Evolutionary conservation across 2,113 vertebrate species (phyloP), one percentile per base, ranked within the genome.

Genomic region (Bombycilla garrulus): DNA sequence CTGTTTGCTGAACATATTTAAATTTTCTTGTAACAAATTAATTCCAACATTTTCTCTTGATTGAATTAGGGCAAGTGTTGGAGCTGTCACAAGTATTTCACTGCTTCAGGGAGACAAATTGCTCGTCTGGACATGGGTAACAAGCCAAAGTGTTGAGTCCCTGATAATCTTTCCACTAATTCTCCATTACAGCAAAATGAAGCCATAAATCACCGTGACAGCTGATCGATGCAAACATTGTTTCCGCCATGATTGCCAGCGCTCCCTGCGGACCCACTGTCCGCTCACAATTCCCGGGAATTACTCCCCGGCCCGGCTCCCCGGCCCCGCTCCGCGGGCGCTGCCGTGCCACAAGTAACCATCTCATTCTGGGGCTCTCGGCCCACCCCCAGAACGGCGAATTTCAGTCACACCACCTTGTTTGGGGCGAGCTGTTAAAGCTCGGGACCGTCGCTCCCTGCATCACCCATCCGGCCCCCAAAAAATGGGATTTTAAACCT

Each of bases 161-260:
- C 99, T 99, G 99, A 99, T 99, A 99, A 99, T 99, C 99, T 99
- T 99, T 98, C 99, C 99, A 99, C 99, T 99, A 99, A 99, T 99
- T 99, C 99, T 99, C 99, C 99, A 99, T 99, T 99, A 99, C 99
- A 99, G 99, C 99, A 99, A 99, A 99, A 99, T 99, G 99, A 99
- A 99, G 99, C 99, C 99, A 99, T 99, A 99, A 99, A 99, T 99
- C 99, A 99, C 99, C 98, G 97, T 99, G 99, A 99, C 99, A 99
- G 99, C 98, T 99, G 99, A 99, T 99, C 99, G 99, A 99, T 99
- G 99, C 99, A 99, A 99, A 99, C 99, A 99, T 99, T 99, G 99
- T 99, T 99, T 99, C 99, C 99, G 98, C 98, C 99, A 98, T 99
- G 99, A 99, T 99, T 99, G 99, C 99, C 99, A 99, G 99, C 98